Base-by-base conservation (phyloP, 1,140 invertebrate genomes). In the Bombus confusus region DNA sequence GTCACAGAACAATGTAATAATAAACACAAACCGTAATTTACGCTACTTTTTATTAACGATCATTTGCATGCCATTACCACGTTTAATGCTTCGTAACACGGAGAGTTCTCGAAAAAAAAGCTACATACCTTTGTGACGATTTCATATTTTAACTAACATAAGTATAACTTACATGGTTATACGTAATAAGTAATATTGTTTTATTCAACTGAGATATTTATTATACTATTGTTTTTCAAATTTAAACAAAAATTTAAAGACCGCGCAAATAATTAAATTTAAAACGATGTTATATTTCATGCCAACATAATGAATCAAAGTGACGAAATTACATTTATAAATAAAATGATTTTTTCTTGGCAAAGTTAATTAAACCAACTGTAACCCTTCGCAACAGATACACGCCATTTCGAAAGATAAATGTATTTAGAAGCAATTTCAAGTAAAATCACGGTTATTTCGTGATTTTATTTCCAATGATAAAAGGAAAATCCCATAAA, bases 41-140 rank as follows among this genome's bases (percentile, higher is more conserved):
- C 5, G 47, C 41, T 80, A 52, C 41, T 69, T 37, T 80, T 68
- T 80, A 57, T 47, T 31, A 71, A 28, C 68, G 15, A 47, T 52
- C 31, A 39, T 80, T 80, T 80, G 78, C 78, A 80, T 80, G 13
- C 15, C n/a, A 74, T 74, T 52, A 68, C 62, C 43, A 69, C 64
- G 13, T 52, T 52, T 22, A 68, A 69, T 69, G 34, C 64, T 34
- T 28, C 28, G 47, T 66, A 47, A 43, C 62, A 34, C 64, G 31
- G 15, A 71, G 13, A 25, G 41, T 52, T n/a, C 43, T 47, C 18
- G 66, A 15, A 39, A 76, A 76, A 76, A 37, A 25, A 31, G 18
- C 28, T 22, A 10, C 72, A 2, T 37, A 28, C 72, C 43, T 18
- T 15, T 34, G n/a, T 8, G n/a, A 52, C 72, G 5, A 52, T 34